Percentiles rank a stretch among this genome's conserved stretches.
These are phyloP conservation scores for Procavia capensis DNA, from an alignment of 2,113 vertebrate genomes.

Conservation along the genomic window DNA sequence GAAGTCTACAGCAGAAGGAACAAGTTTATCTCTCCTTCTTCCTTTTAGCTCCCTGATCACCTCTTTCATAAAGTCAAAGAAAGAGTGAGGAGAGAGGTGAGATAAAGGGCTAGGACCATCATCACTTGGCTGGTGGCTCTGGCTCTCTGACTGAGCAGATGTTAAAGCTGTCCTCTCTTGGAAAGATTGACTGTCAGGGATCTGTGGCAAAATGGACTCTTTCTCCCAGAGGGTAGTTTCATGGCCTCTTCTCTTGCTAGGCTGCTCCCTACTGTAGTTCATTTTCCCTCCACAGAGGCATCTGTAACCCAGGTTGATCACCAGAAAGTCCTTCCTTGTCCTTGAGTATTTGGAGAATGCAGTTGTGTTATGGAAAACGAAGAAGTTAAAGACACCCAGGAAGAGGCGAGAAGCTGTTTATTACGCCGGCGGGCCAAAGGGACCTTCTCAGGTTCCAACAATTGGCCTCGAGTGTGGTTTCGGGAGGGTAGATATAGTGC, in stretches of 20 bases:
- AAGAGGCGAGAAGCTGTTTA: no score
- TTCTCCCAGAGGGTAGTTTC: neutral
- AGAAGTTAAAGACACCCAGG: no score
- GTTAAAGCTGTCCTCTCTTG: neutral
- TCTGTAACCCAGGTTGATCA: neutral
- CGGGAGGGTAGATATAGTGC: no score
- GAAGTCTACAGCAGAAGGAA: neutral
- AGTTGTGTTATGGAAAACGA: no score
- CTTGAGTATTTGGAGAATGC: neutral
- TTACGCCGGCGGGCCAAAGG: no score
- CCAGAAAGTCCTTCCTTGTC: neutral
- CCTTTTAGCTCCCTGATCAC: neutral
- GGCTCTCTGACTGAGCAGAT: slow-evolving; percentile 53
- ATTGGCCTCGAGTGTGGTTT: no score
- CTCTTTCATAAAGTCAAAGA: neutral
- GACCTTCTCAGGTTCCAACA: no score
- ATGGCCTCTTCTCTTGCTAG: neutral
- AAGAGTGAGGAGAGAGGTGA: neutral
- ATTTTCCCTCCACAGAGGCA: neutral
- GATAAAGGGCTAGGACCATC: neutral
- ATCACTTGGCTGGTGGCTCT: slow-evolving; percentile 50
- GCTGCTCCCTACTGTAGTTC: neutral
- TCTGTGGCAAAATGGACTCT: neutral
- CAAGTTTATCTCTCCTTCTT: neutral
- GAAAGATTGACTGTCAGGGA: slow-evolving; percentile 7